Evolutionary conservation across 2,797 vertebrate species (phyloP).

Genomic region (Mustela erminea): DNA sequence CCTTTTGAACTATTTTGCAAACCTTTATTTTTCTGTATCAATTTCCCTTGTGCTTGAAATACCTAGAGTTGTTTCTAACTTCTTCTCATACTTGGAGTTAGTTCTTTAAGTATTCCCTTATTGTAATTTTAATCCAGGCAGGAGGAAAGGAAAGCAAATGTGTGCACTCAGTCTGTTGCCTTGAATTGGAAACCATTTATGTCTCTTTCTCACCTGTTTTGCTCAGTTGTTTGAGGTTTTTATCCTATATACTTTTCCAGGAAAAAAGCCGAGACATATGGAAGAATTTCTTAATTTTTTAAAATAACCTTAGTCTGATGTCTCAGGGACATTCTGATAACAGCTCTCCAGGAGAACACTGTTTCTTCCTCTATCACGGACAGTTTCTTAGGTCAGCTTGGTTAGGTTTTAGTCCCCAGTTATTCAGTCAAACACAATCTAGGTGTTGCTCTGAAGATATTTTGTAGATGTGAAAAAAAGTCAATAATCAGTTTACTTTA

Average conservation of each 20-base stretch:
- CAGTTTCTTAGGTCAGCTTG: background rate
- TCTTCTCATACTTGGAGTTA: background rate
- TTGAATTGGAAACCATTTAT: background rate
- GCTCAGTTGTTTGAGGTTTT: conserved; percentile 26
- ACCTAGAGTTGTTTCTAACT: background rate
- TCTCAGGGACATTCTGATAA: background rate
- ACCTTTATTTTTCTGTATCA: background rate
- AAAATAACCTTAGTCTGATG: background rate
- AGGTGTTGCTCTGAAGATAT: background rate
- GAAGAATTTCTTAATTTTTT: background rate
- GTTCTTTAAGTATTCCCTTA: background rate
- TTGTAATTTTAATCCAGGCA: background rate
- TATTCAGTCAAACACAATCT: background rate
- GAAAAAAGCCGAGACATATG: background rate
- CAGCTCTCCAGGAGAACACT: background rate
- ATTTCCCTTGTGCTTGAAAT: background rate
- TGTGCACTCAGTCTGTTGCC: background rate
- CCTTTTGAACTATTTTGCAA: background rate
- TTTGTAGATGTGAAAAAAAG: background rate
- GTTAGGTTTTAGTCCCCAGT: background rate
- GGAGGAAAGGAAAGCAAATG: background rate
- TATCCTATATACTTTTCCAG: background rate
- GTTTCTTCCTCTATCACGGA: background rate
- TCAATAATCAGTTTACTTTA: background rate
- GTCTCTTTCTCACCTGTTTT: background rate